Conservation (phyloP, 2,888 invertebrate genomes). For the Agrochola lychnidis region DNA sequence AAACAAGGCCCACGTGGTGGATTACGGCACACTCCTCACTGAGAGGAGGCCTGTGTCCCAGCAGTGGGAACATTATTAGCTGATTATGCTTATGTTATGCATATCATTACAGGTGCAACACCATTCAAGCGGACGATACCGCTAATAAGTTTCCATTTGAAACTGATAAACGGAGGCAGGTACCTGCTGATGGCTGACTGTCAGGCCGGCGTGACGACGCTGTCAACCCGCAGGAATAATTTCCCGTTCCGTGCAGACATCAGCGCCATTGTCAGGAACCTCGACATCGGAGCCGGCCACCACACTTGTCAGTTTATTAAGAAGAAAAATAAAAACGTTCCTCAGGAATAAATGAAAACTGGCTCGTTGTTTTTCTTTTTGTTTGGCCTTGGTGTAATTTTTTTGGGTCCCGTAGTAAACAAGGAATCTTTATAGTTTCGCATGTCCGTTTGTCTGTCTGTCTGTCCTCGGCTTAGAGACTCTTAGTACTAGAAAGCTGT, state of each 20-base stretch:
- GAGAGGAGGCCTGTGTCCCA: background rate
- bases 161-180: slow-evolving; percentile 74
- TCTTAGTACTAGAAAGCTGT: too few relatives aligned
- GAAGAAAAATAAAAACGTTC: slow-evolving; percentile 69
- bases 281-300: slow-evolving; percentile 74
- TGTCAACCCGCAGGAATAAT: slow-evolving; percentile 63
- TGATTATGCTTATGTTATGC: background rate
- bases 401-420: background rate
- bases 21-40: background rate
- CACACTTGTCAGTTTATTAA: slow-evolving; percentile 73
- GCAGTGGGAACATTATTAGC: background rate
- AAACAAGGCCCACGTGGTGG: background rate
- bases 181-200: slow-evolving; percentile 82
- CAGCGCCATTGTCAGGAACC: slow-evolving; percentile 55
- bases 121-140: slow-evolving; percentile 73
- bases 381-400: background rate
- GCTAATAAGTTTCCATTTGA: slow-evolving; percentile 79
- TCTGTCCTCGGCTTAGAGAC: too few relatives aligned
- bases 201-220: slow-evolving; percentile 69
- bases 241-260: slow-evolving; percentile 73
- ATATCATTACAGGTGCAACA: slow-evolving; percentile 54
- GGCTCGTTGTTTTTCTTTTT: background rate
- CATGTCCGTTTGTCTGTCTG: too few relatives aligned
- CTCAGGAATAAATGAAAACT: slow-evolving; percentile 26
- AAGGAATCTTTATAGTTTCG: too few relatives aligned